Evolutionary conservation across 2,888 invertebrate genomes (phyloP).

Genomic region (Pinctada fucata): DNA sequence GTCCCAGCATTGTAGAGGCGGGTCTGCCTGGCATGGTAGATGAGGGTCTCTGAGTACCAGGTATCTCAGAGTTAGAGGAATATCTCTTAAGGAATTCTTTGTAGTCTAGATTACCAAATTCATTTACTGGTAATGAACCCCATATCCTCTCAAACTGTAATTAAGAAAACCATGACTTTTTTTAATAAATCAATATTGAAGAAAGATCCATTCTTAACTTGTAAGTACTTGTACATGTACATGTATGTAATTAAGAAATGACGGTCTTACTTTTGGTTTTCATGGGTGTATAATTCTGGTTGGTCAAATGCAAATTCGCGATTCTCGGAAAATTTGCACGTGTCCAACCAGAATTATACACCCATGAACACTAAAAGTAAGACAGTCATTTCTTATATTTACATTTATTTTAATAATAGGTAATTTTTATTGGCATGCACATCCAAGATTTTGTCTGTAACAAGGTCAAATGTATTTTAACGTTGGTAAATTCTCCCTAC

Average conservation of each 20-base stretch:
- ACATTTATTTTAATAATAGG: too few relatives aligned
- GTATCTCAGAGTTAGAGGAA: constrained; percentile 42
- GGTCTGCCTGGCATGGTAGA: constrained; percentile 47
- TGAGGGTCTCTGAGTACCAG: constrained; percentile 46
- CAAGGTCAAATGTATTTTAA: too few relatives aligned
- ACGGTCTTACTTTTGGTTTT: too few relatives aligned
- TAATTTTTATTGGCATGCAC: too few relatives aligned
- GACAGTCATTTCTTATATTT: too few relatives aligned
- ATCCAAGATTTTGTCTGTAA: too few relatives aligned
- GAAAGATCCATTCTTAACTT: not conserved
- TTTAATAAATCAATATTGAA: not conserved
- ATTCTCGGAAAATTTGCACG: too few relatives aligned
- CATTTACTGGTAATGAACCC: constrained; percentile 65
- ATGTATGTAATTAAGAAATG: not conserved
- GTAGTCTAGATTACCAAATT: constrained; percentile 73
- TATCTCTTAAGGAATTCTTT: constrained; percentile 66
- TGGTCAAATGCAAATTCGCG: too few relatives aligned
- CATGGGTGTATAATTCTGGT: too few relatives aligned
- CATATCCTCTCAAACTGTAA: constrained; percentile 72
- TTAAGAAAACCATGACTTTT: constrained; percentile 1
- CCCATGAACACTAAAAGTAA: too few relatives aligned
- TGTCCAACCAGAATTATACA: too few relatives aligned
- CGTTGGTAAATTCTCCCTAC: too few relatives aligned
- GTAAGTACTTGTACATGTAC: not conserved
- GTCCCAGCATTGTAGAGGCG: constrained; percentile 46